These are phyloP conservation scores for Urosaurus nigricauda DNA, from an alignment of 2,797 vertebrate species.

Conservation along the genomic window DNA sequence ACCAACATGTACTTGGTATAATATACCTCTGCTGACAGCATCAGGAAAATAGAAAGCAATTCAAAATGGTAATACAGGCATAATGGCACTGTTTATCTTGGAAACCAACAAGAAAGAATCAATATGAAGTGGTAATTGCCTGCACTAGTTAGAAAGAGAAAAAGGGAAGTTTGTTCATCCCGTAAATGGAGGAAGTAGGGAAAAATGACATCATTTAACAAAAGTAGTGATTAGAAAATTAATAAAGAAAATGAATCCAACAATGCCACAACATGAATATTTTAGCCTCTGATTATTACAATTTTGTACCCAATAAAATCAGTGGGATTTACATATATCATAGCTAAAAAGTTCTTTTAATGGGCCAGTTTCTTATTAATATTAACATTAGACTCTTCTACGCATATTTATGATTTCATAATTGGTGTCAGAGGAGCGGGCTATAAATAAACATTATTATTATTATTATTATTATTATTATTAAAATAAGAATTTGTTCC, in stretches of 20 bases:
- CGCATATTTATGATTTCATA: not conserved
- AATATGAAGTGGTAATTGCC: conserved; percentile 37
- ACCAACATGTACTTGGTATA: not conserved
- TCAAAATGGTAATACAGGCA: conserved; percentile 3
- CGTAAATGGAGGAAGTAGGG: not conserved
- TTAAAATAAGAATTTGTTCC: not conserved
- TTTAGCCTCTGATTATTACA: too few relatives aligned
- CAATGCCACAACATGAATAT: too few relatives aligned
- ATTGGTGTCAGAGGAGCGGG: too few relatives aligned
- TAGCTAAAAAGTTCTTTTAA: too few relatives aligned
- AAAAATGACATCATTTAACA: conserved; percentile 22
- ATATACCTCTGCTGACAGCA: not conserved
- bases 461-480: too few relatives aligned
- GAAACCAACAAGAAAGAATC: conserved; percentile 34
- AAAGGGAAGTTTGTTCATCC: conserved; percentile 4
- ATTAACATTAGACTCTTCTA: not conserved
- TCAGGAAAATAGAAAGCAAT: conserved; percentile 45
- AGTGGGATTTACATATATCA: too few relatives aligned
- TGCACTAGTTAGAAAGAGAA: conserved; percentile 28
- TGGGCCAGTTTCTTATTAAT: too few relatives aligned
- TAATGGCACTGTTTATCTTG: conserved; percentile 34
- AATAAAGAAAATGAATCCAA: not conserved
- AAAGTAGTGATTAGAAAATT: conserved; percentile 1
- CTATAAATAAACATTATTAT: too few relatives aligned
- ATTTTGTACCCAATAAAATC: too few relatives aligned